Evolutionary conservation across 2,113 vertebrate species (phyloP).

Genomic region (Callorhinus ursinus): DNA sequence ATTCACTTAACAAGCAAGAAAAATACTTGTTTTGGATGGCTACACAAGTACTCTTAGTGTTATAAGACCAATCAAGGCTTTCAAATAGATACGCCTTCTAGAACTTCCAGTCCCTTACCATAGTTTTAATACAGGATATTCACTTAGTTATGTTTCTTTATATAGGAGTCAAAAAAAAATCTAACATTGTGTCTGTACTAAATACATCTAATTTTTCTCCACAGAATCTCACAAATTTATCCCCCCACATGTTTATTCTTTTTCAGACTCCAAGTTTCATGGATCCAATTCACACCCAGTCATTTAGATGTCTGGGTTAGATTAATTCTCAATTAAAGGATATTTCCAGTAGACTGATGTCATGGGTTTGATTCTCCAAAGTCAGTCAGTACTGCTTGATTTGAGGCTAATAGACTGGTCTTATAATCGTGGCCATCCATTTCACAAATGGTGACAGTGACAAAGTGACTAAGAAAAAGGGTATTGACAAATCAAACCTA

Average conservation of each 20-base stretch:
- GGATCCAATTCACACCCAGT: background rate
- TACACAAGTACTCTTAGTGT: background rate
- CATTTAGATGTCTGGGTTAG: background rate
- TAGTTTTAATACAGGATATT: background rate
- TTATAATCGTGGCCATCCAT: background rate
- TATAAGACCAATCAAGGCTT: background rate
- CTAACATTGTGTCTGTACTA: background rate
- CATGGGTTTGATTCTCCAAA: background rate
- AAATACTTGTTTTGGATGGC: background rate
- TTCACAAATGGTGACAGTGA: background rate
- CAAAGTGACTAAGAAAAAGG: background rate
- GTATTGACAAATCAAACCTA: background rate
- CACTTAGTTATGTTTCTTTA: background rate
- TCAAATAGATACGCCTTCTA: background rate
- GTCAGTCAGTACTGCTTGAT: background rate
- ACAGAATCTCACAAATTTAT: background rate
- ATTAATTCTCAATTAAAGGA: background rate
- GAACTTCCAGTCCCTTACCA: background rate
- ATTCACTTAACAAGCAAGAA: conserved; percentile 14
- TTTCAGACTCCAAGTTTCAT: background rate
- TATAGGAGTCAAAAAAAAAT: background rate
- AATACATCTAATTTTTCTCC: background rate
- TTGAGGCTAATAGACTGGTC: background rate
- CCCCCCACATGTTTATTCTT: background rate
- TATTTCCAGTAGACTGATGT: background rate